phyloP scores from a whole-genome alignment of 2,113 vertebrate genomes.

The Bothrops jararaca region DNA sequence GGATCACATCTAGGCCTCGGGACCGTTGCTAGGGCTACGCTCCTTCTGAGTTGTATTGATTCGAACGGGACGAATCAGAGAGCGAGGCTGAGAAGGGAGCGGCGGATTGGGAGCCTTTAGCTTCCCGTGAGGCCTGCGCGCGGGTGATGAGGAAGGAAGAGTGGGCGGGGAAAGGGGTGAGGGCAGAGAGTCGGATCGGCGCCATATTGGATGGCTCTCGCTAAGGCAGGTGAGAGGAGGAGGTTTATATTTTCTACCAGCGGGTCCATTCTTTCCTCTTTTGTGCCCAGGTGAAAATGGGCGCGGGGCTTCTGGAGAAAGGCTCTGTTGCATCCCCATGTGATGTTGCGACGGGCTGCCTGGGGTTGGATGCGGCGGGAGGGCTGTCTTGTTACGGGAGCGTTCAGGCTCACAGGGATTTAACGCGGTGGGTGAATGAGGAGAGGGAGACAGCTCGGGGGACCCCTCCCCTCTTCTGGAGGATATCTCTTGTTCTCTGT shows the following conservation, averaged over 20 bases:
- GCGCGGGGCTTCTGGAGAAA: background rate
- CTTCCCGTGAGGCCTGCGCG: conserved; percentile 76
- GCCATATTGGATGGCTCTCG: conserved; percentile 44
- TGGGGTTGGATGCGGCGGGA: background rate
- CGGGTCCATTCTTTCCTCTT: background rate
- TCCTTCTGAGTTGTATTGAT: conserved; percentile 68
- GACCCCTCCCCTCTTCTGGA: background rate
- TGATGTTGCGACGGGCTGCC: background rate
- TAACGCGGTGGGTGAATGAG: background rate
- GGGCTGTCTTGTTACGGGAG: background rate
- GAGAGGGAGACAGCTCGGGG: background rate
- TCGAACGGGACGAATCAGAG: conserved; percentile 73
- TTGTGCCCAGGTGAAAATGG: background rate
- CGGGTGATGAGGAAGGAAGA: background rate
- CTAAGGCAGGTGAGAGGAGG: conserved; percentile 22
- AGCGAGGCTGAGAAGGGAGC: background rate
- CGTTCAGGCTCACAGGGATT: background rate
- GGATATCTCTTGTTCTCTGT: background rate
- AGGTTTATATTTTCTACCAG: background rate
- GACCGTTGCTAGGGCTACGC: background rate
- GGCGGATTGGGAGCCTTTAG: background rate
- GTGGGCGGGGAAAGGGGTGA: background rate
- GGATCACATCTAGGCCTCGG: background rate
- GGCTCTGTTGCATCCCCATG: background rate
- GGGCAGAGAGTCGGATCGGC: background rate